These are phyloP conservation scores for Steatocranus sp. DNA, from an alignment of 2,797 vertebrate genomes.

Conservation along the genomic window DNA sequence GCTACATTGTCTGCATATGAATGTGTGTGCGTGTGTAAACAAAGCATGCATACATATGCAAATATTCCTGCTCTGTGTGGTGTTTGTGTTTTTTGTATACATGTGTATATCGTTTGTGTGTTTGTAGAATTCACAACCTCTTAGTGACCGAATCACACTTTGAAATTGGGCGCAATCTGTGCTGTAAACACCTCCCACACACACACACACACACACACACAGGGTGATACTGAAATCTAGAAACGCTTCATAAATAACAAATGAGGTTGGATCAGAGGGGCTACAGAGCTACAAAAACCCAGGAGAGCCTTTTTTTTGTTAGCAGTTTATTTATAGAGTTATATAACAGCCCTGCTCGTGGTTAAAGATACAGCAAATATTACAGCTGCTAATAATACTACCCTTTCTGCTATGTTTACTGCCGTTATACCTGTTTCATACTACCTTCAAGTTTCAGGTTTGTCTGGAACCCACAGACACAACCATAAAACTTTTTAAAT, in stretches of 20 bases:
- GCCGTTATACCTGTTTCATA: rapidly evolving
- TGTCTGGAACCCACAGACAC: background rate
- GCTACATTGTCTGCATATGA: background rate
- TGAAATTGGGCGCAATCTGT: conserved; percentile 53
- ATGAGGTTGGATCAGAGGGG: conserved; percentile 10
- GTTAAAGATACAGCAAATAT: background rate
- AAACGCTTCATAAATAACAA: conserved; percentile 31
- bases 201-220: background rate
- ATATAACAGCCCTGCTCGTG: background rate
- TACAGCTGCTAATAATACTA: background rate
- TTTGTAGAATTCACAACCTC: conserved; percentile 27
- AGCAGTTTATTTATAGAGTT: background rate
- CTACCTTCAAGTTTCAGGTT: background rate
- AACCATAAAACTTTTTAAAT: background rate
- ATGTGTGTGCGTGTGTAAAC: conserved; percentile 1
- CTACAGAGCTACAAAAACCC: background rate
- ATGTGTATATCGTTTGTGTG: background rate
- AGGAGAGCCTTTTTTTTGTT: background rate
- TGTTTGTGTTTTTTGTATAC: background rate
- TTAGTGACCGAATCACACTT: conserved; percentile 41
- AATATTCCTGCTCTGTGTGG: background rate
- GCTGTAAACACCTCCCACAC: conserved; percentile 44
- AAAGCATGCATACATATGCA: background rate
- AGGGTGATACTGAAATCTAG: background rate
- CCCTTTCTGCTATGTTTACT: background rate